Evolutionary conservation across 2,797 vertebrate genomes (phyloP), one percentile per base, ranked within the genome.

Genomic region (Spea hammondii): DNA sequence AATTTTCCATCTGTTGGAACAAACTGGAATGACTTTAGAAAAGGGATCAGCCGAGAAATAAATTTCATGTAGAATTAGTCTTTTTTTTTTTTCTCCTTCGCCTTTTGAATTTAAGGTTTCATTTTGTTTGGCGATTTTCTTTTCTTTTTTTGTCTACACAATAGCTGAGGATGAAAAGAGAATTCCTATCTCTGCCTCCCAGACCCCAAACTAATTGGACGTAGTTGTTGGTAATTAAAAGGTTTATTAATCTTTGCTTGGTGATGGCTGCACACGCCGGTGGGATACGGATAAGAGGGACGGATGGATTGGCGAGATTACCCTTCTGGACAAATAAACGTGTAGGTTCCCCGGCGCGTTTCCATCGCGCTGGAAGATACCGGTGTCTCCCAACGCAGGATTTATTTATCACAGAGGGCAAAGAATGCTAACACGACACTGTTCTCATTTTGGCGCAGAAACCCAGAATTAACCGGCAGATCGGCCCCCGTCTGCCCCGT

Each of bases 241-340:
- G 53, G 66, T 17, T 62, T 64, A 77, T 77, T 44, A 70, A 70
- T 70, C 67, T 70, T 17, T 77, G 48, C 67, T 46, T 62, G 60
- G 51, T 68, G 46, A 48, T 57, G 6, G 8, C 57, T 70, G 55
- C 14, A 72, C 8, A n/a, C 9, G 46, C 44, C 11, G 3, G 13
- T 51, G 5, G 11, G 46, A 46, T 46, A 50, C 66, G 2, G 14
- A 49, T 66, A 50, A 32, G 32, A 32, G 32, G 32, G 17, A 67
- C 65, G 70, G 70, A 64, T 77, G 76, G 76, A 70, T 49, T 48
- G 66, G 10, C 13, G 55, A 77, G 76, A 77, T 77, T 70, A 77
- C 55, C 10, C 7, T 7, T 13, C 6, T 1, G 14, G 8, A 70
- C 76, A 70, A 77, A 69, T 62, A 69, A 60, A 70, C 50, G 10